Evolutionary conservation across 2,113 vertebrate species (phyloP).

Genomic region (Plotosus lineatus): DNA sequence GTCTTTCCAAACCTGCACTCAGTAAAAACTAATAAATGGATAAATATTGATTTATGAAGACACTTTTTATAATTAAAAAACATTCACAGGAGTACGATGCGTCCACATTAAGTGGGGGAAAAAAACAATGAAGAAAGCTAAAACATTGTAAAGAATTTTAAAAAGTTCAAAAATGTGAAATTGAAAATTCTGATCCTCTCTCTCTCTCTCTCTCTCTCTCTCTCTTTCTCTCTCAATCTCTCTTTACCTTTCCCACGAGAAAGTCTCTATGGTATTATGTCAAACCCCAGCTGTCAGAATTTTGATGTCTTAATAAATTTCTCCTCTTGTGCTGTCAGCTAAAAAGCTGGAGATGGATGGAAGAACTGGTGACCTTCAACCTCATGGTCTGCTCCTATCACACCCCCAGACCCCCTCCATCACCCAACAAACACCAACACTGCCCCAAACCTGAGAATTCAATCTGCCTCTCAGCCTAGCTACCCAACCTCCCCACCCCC

Average conservation of each 20-base stretch:
- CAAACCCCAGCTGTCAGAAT: conserved; percentile 78
- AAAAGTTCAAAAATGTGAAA: neutral
- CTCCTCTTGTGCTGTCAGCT: conserved; percentile 79
- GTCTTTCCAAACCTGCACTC: too few relatives aligned
- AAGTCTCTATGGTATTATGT: conserved; percentile 34
- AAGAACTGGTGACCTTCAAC: conserved; percentile 83
- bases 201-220: conserved; percentile 2
- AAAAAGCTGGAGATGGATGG: conserved; percentile 85
- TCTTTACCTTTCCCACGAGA: conserved; percentile 21
- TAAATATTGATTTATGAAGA: too few relatives aligned
- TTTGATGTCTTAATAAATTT: conserved; percentile 95
- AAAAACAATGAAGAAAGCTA: conserved; percentile 15
- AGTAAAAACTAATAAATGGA: too few relatives aligned
- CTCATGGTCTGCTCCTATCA: conserved; percentile 69
- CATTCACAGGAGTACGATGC: neutral
- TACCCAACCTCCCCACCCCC: neutral
- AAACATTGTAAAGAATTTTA: neutral
- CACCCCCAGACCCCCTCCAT: conserved; percentile 29
- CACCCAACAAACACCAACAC: conserved; percentile 15
- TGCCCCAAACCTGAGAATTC: conserved; percentile 49
- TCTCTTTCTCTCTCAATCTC: neutral
- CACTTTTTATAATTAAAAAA: too few relatives aligned
- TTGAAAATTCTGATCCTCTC: neutral
- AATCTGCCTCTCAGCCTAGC: conserved; percentile 40
- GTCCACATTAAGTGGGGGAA: neutral